A percentile compares a stretch with the other conserved stretches of the same genome.
Conservation (phyloP, 1,140 invertebrate genomes). For the Gryllus bimaculatus region DNA sequence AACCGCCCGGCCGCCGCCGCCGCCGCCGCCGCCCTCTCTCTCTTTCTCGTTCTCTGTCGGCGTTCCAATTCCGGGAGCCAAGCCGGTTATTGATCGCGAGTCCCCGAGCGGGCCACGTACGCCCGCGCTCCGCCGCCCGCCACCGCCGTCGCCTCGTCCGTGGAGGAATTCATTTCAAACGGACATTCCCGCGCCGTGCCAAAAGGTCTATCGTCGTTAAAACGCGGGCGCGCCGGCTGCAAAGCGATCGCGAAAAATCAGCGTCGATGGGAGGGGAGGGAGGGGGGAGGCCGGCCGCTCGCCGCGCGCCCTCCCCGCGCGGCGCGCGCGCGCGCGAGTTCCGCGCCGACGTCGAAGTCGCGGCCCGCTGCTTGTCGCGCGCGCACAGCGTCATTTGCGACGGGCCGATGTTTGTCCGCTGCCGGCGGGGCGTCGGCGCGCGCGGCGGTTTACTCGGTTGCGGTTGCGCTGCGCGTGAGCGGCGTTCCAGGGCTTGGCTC, state of each 20-base stretch:
- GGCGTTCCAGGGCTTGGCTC: too few relatives aligned
- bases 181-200: not conserved
- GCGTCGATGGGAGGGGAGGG: too few relatives aligned
- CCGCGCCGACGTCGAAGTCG: too few relatives aligned
- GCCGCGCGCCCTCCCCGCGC: too few relatives aligned
- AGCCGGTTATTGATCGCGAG: slow-evolving; percentile 10
- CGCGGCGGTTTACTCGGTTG: too few relatives aligned
- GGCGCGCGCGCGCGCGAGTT: too few relatives aligned
- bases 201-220: not conserved
- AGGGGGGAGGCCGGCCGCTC: too few relatives aligned
- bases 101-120: not conserved
- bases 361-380: too few relatives aligned
- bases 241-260: not conserved
- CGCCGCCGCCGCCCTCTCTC: not conserved
- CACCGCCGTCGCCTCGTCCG: not conserved
- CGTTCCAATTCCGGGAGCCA: not conserved
- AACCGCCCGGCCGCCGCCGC: not conserved
- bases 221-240: not conserved
- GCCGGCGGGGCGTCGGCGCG: too few relatives aligned
- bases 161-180: slow-evolving; percentile 13
- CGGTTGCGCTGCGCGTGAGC: too few relatives aligned
- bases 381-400: too few relatives aligned
- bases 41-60: slow-evolving; percentile 11
- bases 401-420: too few relatives aligned
- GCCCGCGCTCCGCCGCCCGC: not conserved